phyloP scores from a whole-genome alignment of 2,113 vertebrate species.

The Carollia perspicillata region DNA sequence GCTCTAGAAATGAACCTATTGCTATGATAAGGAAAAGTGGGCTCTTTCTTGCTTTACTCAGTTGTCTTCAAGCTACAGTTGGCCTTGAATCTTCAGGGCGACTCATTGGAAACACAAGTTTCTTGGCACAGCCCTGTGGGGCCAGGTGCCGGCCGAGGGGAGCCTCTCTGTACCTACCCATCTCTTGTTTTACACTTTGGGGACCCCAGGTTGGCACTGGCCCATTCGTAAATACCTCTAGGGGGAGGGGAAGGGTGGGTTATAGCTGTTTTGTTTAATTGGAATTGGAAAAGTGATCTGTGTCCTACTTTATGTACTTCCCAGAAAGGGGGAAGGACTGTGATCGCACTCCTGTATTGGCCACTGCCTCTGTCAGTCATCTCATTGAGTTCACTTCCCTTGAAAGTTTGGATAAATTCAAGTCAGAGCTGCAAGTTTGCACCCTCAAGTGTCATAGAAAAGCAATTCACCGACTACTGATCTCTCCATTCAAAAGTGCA shows the following conservation, averaged over 20 bases:
- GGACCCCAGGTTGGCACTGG: constrained; percentile 47
- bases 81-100: background rate
- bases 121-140: constrained; percentile 64
- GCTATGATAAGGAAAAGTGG: background rate
- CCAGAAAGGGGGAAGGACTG: constrained; percentile 21
- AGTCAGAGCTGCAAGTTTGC: constrained; percentile 85
- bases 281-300: constrained; percentile 71
- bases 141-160: constrained; percentile 76
- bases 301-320: constrained; percentile 71
- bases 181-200: constrained; percentile 6
- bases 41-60: background rate
- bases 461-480: constrained; percentile 86
- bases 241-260: constrained; percentile 52
- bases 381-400: constrained; percentile 85
- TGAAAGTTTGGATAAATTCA: constrained; percentile 89
- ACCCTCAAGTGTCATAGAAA: constrained; percentile 89
- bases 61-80: background rate
- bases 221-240: constrained; percentile 72
- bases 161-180: constrained; percentile 47
- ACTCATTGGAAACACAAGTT: background rate
- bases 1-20: background rate
- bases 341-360: constrained; percentile 76
- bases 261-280: constrained; percentile 59
- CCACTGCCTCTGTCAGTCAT: constrained; percentile 85
- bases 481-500: constrained; percentile 95